Percentiles rank a stretch among this genome's conserved stretches.
phyloP scores from a whole-genome alignment of 2,113 vertebrate species.

The Mungos mungo region DNA sequence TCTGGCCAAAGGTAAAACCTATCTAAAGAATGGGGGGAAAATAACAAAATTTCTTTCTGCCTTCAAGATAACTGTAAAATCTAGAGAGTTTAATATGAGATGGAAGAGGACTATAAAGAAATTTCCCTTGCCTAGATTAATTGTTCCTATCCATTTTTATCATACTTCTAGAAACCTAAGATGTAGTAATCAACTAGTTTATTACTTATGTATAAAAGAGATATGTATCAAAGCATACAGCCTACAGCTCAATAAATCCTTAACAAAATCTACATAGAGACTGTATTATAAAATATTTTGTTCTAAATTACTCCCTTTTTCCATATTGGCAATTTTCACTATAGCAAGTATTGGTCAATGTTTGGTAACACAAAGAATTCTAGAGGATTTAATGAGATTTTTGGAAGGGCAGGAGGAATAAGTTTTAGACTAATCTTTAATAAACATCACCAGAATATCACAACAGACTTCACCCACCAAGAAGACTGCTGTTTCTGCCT shows the following conservation, averaged over 20 bases:
- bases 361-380: background rate
- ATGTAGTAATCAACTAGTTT: background rate
- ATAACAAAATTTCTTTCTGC: background rate
- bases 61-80: background rate
- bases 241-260: background rate
- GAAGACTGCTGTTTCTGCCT: background rate
- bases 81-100: background rate
- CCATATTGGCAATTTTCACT: background rate
- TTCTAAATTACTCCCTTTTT: background rate
- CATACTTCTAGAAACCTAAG: background rate
- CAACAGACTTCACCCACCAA: background rate
- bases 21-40: background rate
- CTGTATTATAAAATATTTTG: background rate
- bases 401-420: background rate
- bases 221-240: background rate
- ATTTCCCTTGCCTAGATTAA: background rate
- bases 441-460: background rate
- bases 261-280: background rate
- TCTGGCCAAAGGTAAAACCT: background rate
- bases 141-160: background rate
- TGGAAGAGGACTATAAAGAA: background rate
- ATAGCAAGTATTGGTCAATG: background rate
- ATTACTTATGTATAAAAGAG: background rate
- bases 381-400: background rate
- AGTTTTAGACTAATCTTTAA: background rate